Evolutionary conservation across 2,113 vertebrate species (phyloP), one percentile per base, ranked within the genome.

Genomic region (Heterocephalus glaber): DNA sequence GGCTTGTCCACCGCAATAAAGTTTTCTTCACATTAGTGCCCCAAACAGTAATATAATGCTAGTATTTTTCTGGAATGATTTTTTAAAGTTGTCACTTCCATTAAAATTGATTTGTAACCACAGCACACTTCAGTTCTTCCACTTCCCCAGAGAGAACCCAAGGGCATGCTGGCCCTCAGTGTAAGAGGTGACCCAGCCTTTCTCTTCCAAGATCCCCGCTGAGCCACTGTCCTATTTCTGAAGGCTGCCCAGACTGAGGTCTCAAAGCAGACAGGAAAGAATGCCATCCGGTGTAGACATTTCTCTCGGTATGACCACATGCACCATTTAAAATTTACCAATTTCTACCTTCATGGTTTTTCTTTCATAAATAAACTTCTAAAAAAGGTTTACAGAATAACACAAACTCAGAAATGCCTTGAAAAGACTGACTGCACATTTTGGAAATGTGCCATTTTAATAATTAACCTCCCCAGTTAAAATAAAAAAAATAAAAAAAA

Each of bases 31-130:
- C 35, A 79, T 86, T 66, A 47, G 22, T 44, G 38, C 49, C 72
- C 20, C 4, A 1, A 86, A 94, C 11, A 86, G 35, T 88, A 72
- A 77, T 30, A 77, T 2, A 94, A 94, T 61, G 79, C 81, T 0
- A 52, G 22, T 38, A 33, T 94, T 94, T 95, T 66, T 65, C 52
- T 52, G 82, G 74, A 72, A 95, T 66, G 96, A 90, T 6, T 70
- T 86, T 76, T 47, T 38, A 12, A 89, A 61, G n/a, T 47, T 22
- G 33, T 96, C 77, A 84, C 35, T 79, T 90, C 26, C 33, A 44
- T 61, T 90, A 66, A 84, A 70, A 88, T 44, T 80, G 76, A 87
- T 77, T n/a, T 44, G 74, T 65, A 54, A 76, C 52, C 47, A 82
- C 13, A 49, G 22, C 28, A 52, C 0, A 10, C 13, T 12, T 54